Base-by-base conservation (phyloP, 2,113 vertebrate genomes). In the Psilopsiagon aurifrons region DNA sequence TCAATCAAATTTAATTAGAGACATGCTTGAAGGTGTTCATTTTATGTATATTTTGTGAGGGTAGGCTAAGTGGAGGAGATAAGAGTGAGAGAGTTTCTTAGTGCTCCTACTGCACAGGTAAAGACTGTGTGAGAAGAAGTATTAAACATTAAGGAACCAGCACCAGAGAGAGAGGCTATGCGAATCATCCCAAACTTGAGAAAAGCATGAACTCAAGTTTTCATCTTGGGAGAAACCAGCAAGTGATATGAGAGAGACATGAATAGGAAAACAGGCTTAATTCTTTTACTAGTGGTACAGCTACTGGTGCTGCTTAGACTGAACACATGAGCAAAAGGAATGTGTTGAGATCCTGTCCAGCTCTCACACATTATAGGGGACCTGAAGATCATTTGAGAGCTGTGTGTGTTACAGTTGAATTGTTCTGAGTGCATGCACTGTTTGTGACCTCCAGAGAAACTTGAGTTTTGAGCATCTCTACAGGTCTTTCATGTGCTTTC, bases 331-430 rank as follows among this genome's bases (percentile, higher is more conserved):
- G 49, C n/a, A 76, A 16, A 80, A 80, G 31, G 33, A 46, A 68
- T 59, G 14, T 66, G 10, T 87, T 86, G 66, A 85, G 47, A 28
- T 75, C 46, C 51, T 52, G 13, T 77, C 43, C 46, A 47, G 46
- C 15, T 90, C 44, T 23, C 28, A 64, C 29, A 35, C 10, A 2
- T 5, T 41, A 29, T 20, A 43, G 54, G n/a, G 43, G 19, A 46
- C 37, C 33, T 68, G 31, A 54, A 49, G 91, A 76, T 55, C 39
- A 62, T 51, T 35, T 77, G 49, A 88, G 55, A 44, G 10, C 41
- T 1, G 0, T 39, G 3, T 62, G 29, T 57, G 22, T 77, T 67
- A 59, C 64, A 66, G 1, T 29, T 68, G 13, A 43, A 8, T 39
- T 83, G 22, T 85, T 64, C 27, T 69, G 75, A 95, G 67, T 79